A percentile compares a stretch with the other conserved stretches of the same genome.
These are phyloP conservation scores for Psittacula derbiana DNA, from an alignment of 2,797 vertebrate species.

Conservation along the genomic window DNA sequence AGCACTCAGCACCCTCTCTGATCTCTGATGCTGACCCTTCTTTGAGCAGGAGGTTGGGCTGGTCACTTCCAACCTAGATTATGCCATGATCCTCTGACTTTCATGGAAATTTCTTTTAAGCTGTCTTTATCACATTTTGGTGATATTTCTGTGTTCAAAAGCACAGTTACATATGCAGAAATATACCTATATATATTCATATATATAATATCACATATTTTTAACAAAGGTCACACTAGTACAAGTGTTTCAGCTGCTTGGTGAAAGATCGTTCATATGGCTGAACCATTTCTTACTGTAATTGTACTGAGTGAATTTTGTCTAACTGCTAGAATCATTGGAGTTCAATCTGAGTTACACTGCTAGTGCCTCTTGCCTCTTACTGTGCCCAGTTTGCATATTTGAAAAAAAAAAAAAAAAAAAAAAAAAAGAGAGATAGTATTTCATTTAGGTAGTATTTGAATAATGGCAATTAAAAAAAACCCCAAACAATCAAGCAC, in stretches of 20 bases:
- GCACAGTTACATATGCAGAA: not conserved
- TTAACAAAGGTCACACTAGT: not conserved
- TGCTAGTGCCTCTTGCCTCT: not conserved
- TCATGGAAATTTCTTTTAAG: not conserved
- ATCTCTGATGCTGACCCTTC: not conserved
- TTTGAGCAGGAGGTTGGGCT: not conserved
- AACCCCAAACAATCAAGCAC: not conserved
- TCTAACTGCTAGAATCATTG: not conserved
- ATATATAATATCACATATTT: not conserved
- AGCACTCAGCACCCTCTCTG: not conserved
- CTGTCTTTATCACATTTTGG: not conserved
- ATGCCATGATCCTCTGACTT: not conserved
- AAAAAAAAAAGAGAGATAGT: too few relatives aligned
- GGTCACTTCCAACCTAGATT: not conserved
- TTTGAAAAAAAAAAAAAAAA: not conserved
- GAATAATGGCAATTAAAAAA: not conserved
- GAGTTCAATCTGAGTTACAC: not conserved
- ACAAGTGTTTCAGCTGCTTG: not conserved
- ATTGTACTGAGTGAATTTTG: not conserved
- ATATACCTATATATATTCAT: not conserved
- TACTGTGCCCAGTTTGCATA: not conserved
- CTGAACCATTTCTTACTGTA: not conserved
- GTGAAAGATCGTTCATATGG: not conserved
- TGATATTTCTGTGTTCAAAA: not conserved
- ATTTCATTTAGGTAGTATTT: not conserved